phyloP scores from a whole-genome alignment of 2,113 vertebrate species.

The Oxygymnocypris stewartii region DNA sequence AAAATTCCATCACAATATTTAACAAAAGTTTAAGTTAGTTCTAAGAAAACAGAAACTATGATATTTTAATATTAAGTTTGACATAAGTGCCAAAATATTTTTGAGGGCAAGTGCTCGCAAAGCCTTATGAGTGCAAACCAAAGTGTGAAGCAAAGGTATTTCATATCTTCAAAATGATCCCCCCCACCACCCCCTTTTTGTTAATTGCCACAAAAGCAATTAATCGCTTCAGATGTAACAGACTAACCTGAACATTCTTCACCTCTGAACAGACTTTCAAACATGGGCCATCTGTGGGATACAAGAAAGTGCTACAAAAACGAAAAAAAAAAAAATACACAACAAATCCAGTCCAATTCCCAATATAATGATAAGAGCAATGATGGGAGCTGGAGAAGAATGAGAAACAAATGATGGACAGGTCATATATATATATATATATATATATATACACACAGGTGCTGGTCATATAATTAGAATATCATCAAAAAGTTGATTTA shows the following conservation, averaged over 20 bases:
- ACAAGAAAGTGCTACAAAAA: neutral
- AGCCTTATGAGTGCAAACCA: neutral
- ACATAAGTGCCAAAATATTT: neutral
- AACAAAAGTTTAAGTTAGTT: neutral
- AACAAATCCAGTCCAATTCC: slow-evolving; percentile 5
- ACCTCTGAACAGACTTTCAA: neutral
- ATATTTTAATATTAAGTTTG: neutral
- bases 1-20: neutral
- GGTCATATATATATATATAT: neutral
- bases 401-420: slow-evolving; percentile 40
- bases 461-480: too few species aligned
- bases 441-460: too few species aligned
- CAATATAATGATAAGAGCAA: slow-evolving; percentile 23
- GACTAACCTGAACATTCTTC: neutral
- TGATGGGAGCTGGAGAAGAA: slow-evolving; percentile 29
- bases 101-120: neutral
- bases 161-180: neutral
- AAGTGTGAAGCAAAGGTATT: neutral
- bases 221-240: neutral
- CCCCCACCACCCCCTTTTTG: too few species aligned
- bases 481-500: too few species aligned
- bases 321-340: neutral
- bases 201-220: neutral
- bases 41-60: too few species aligned
- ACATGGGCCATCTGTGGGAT: neutral